Percentiles rank a stretch among this genome's conserved stretches.
Conservation (phyloP, 2,797 vertebrate species). For the Acestrorhynchus altus region DNA sequence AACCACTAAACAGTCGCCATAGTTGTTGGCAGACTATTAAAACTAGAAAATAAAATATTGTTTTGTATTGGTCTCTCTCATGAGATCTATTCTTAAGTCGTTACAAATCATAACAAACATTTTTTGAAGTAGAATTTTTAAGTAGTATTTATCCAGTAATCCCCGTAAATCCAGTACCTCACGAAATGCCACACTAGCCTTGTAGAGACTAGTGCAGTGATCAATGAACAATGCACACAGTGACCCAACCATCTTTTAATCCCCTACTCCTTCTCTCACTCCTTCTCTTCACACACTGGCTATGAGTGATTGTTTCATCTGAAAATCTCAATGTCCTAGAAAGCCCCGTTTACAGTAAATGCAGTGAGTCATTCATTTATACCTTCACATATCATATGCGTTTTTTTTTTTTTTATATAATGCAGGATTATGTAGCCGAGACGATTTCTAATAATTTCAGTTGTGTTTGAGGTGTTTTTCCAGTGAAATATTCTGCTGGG, state of each 20-base stretch:
- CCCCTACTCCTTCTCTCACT: neutral
- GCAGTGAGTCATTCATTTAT: neutral
- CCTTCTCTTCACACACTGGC: neutral
- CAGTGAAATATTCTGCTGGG: too few species aligned
- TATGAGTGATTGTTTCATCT: neutral
- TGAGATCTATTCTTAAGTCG: too few species aligned
- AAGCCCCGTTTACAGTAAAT: neutral
- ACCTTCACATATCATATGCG: neutral
- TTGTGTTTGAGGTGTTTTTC: too few species aligned
- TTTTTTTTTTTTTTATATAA: neutral
- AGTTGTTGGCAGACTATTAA: too few species aligned
- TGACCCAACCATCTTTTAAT: neutral
- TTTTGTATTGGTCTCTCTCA: too few species aligned
- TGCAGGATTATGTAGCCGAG: too few species aligned
- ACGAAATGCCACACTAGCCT: neutral
- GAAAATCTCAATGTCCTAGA: neutral
- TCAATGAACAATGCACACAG: neutral
- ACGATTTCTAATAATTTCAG: too few species aligned
- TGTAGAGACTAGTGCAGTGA: neutral
- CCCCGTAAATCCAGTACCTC: neutral
- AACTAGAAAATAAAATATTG: too few species aligned
- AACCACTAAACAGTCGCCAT: too few species aligned
- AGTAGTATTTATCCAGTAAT: too few species aligned
- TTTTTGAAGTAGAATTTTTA: too few species aligned
- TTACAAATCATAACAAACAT: too few species aligned